These are phyloP conservation scores for Silurus lanzhouensis DNA, from an alignment of 2,797 vertebrate genomes.

Conservation along the genomic window DNA sequence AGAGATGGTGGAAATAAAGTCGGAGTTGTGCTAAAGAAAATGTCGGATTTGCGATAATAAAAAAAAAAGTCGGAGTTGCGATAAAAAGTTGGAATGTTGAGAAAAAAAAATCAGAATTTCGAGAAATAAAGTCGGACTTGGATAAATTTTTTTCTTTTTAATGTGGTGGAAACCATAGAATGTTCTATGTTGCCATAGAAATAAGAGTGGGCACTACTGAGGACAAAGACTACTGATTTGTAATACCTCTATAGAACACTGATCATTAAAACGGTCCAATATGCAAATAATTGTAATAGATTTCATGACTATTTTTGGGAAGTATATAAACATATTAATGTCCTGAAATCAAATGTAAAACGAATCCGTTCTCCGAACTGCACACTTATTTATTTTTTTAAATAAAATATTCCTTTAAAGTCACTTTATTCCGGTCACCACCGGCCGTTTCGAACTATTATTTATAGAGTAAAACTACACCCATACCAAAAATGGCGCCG, in stretches of 20 bases:
- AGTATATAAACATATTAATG: not conserved
- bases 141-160: too few relatives aligned
- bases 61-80: too few relatives aligned
- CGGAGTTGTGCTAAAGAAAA: too few relatives aligned
- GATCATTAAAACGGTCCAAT: too few relatives aligned
- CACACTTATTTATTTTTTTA: not conserved
- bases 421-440: not conserved
- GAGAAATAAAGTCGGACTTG: too few relatives aligned
- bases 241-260: too few relatives aligned
- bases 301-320: not conserved
- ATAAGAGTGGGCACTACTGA: not conserved
- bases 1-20: too few relatives aligned
- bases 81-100: too few relatives aligned
- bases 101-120: too few relatives aligned
- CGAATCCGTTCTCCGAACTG: not conserved
- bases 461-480: not conserved
- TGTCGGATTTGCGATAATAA: too few relatives aligned
- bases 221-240: not conserved
- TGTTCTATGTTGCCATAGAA: not conserved
- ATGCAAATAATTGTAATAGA: not conserved
- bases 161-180: too few relatives aligned
- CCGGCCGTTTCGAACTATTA: not conserved
- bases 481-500: not conserved
- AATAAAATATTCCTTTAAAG: slow-evolving; percentile 24
- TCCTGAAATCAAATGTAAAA: not conserved